Evolutionary conservation across 2,113 vertebrate genomes (phyloP).

Genomic region (Delphinus delphis): DNA sequence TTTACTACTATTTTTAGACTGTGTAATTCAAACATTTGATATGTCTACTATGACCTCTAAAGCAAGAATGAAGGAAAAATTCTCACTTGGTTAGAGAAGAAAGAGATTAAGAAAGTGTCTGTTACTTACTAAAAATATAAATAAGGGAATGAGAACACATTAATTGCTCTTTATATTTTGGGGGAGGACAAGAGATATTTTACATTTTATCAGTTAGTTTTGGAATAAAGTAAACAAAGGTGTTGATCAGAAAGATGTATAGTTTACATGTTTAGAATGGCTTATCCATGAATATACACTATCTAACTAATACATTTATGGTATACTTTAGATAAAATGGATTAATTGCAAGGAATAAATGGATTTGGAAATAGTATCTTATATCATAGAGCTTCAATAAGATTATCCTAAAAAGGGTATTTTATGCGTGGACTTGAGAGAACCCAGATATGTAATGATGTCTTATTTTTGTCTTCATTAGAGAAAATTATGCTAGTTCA

Average conservation of each 20-base stretch:
- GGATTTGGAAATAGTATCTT: conserved; percentile 76
- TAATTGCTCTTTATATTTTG: conserved; percentile 63
- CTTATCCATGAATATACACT: conserved; percentile 68
- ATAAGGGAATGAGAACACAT: conserved; percentile 47
- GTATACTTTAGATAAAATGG: conserved; percentile 60
- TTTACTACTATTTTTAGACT: neutral
- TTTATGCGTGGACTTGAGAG: conserved; percentile 59
- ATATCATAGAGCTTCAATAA: conserved; percentile 72
- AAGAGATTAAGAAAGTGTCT: neutral
- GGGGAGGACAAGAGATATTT: neutral
- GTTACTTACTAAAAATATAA: conserved; percentile 37
- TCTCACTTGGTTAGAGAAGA: neutral
- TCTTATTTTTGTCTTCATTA: conserved; percentile 58
- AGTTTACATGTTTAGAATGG: conserved; percentile 61
- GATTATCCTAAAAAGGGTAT: conserved; percentile 59
- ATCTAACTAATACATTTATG: conserved; percentile 72
- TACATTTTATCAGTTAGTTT: conserved; percentile 54
- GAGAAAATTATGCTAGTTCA: conserved; percentile 60
- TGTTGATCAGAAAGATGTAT: conserved; percentile 39
- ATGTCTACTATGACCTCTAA: neutral
- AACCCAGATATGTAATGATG: conserved; percentile 72
- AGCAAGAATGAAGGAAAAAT: neutral
- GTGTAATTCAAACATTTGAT: neutral
- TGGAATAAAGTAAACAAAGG: conserved; percentile 73
- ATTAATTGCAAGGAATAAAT: conserved; percentile 76